Evolutionary conservation across 1,140 invertebrate genomes (phyloP), one percentile per base, ranked within the genome.

Genomic region (Tachypleus tridentatus): DNA sequence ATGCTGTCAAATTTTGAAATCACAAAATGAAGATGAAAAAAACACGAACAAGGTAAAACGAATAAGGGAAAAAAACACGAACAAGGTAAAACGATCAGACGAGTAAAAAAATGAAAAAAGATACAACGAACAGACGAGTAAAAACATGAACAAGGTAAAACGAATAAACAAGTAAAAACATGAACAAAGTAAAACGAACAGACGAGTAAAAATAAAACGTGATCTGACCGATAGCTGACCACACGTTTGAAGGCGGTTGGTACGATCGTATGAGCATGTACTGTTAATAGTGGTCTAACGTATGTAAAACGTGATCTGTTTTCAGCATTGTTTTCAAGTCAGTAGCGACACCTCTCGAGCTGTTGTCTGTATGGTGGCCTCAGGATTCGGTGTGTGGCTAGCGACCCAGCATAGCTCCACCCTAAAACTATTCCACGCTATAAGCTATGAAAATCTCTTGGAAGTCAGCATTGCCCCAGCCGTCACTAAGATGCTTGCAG

Each of bases 401-500:
- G 87, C 93, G 1, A 80, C 91, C 69, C 88, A 93, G 74, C 89
- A 88, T 74, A 89, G 88, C 57, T 86, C 90, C 0, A 81, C 86
- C 62, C 78, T 91, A 47, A 83, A 84, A 74, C 83, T 89, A 59
- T 91, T 87, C 76, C 86, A 93, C 76, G 83, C 87, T 6, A 80
- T 80, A 56, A 87, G 85, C 7, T 87, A 86, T 73, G 89, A 94
- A 72, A 84, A 85, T 70, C 76, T 97, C 47, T 84, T 86, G 51
- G 92, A 97, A 75, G 84, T 96, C 58, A 94, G 91, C 75, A 85
- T 97, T 49, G 88, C 90, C 3, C 86, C 89, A n/a, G 85, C 91
- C 65, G 93, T 97, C 58, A 89, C 88, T 57, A 94, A 93, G 80
- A 97, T 97, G 87, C 82, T 98, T 69, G 86, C 89, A 75, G 87